Conservation (phyloP, 2,888 invertebrate species). For the Steinernema carpocapsae region DNA sequence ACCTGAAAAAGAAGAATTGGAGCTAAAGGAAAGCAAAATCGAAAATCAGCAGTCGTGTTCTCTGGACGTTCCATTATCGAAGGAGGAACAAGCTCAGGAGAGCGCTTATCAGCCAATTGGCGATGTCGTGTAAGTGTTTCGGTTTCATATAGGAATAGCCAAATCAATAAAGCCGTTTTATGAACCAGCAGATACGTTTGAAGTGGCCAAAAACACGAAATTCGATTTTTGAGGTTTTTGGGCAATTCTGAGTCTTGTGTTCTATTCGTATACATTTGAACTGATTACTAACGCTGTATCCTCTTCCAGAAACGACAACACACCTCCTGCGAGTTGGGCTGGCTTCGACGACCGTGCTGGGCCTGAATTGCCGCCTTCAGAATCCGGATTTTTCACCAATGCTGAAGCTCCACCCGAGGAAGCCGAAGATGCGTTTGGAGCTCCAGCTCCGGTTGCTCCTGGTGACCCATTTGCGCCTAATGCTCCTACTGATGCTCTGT, state of each 20-base stretch:
- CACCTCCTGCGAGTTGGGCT: conserved; percentile 46
- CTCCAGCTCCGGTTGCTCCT: conserved; percentile 34
- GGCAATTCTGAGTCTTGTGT: no score
- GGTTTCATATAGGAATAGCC: no score
- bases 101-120: conserved; percentile 13
- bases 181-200: no score
- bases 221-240: no score
- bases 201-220: no score
- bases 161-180: no score
- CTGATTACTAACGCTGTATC: no score
- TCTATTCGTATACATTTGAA: neutral
- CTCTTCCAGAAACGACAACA: conserved; percentile 37
- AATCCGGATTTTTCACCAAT: conserved; percentile 63
- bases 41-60: conserved; percentile 21
- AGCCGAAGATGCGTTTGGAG: conserved; percentile 46
- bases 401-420: conserved; percentile 35
- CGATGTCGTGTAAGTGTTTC: neutral
- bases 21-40: conserved; percentile 28
- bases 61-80: conserved; percentile 4
- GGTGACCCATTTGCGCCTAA: no score
- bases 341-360: conserved; percentile 56
- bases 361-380: conserved; percentile 61
- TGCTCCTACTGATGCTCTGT: conserved; percentile 1
- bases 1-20: conserved; percentile 11
- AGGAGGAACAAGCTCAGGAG: neutral